Conservation (phyloP, 2,113 vertebrate genomes). For the Leptobrachium ailaonicum region DNA sequence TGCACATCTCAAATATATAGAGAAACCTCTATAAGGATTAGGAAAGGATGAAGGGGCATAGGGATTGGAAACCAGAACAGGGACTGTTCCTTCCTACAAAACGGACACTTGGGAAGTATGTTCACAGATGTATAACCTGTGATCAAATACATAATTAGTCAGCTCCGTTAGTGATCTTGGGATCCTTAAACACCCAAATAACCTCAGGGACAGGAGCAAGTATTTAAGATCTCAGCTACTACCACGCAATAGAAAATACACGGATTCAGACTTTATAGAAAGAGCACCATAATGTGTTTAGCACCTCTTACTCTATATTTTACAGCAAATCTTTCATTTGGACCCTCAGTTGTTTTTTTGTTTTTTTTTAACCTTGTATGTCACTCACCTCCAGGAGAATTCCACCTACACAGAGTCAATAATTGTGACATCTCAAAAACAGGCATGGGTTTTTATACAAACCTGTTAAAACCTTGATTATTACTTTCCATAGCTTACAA, state of each 20-base stretch:
- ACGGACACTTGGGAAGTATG: no score
- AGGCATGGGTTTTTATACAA: neutral
- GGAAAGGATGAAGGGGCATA: no score
- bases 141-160: no score
- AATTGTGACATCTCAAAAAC: neutral
- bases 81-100: no score
- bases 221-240: neutral
- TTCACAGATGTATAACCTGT: no score
- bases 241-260: neutral
- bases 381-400: neutral
- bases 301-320: neutral
- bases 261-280: neutral
- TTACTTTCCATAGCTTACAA: constrained; percentile 1
- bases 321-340: neutral
- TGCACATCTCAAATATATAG: no score
- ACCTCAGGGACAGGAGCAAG: neutral
- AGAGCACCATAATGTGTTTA: neutral
- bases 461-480: neutral
- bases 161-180: no score
- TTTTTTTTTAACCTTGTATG: neutral
- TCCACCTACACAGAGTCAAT: neutral
- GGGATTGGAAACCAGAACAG: no score
- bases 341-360: neutral
- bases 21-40: no score
- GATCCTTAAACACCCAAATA: neutral